Evolutionary conservation across 1,140 invertebrate species (phyloP), one percentile per base, ranked within the genome.

Genomic region (Drosophila athabasca): DNA sequence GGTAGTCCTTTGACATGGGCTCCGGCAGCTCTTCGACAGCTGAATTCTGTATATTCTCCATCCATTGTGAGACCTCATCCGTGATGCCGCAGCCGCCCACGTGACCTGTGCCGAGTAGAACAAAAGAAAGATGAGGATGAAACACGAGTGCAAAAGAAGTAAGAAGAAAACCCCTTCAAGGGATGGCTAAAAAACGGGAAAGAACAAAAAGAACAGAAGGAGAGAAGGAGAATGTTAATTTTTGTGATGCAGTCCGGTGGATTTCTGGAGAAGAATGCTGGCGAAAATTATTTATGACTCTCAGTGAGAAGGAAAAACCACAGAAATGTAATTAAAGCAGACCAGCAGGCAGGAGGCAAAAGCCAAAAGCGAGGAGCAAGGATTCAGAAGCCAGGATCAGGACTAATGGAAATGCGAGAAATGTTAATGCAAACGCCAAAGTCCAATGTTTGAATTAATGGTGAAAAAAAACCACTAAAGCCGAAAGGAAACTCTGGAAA

Each of bases 11-110:
- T 71, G 90, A 91, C 90, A 91, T 91, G 39, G 90, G 90, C 58
- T 84, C 79, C 31, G 90, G 90, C 51, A 91, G 69, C 73, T 91
- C 90, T 68, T 91, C 90, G 39, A 94, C 94, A 0, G 94, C 97
- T 8, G 97, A 97, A 92, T 97, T 96, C 91, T 98, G 97, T 74
- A 99, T 95, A 67, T 93, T 93, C 69, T 98, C 95, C 98, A 99
- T 99, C 97, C 97, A 98, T 78, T 97, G 94, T 59, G 95, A 94
- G 24, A 97, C 94, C 62, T 97, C 95, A 65, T 97, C 96, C 9
- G 95, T 97, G 41, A 97, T 95, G 46, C 97, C 97, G 92, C 97
- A 98, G 7, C 97, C 97, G 68, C 94, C 95, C 29, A 95, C 94
- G 91, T 96, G 95, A 91, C 95, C 95, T 96, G 90, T 13, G 84